phyloP scores from a whole-genome alignment of 35 echinoderm and acorn worm species.

The Ptychodera flava region DNA sequence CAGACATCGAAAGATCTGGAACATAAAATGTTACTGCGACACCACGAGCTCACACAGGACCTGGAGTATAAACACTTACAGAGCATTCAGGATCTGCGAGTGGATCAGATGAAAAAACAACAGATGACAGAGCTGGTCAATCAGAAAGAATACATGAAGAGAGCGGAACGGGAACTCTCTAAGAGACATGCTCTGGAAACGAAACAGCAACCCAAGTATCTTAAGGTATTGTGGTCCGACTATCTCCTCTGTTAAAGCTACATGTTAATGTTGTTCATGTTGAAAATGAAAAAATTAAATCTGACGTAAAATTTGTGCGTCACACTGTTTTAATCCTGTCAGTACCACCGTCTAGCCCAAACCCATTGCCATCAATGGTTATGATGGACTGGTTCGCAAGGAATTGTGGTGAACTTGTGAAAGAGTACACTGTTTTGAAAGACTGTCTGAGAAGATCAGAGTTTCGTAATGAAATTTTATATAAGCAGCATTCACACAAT shows the following conservation, averaged over 20 bases:
- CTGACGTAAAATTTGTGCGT: no score
- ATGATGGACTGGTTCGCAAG: no score
- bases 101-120: conserved; percentile 93
- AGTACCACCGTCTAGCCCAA: no score
- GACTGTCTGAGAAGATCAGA: no score
- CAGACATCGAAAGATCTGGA: conserved; percentile 88
- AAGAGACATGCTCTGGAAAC: conserved; percentile 86
- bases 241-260: not conserved
- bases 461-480: no score
- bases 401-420: no score
- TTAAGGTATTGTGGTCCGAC: conserved; percentile 52
- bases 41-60: conserved; percentile 80
- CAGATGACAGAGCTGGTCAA: conserved; percentile 85
- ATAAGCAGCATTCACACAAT: no score
- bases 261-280: no score
- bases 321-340: no score
- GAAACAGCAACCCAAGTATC: conserved; percentile 91
- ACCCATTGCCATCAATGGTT: no score
- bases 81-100: conserved; percentile 71
- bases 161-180: conserved; percentile 62
- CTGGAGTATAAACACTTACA: conserved; percentile 74
- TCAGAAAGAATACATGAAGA: conserved; percentile 93
- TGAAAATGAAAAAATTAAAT: no score
- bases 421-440: no score
- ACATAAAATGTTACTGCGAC: conserved; percentile 79